Base-by-base conservation (phyloP, 2,113 vertebrate species). In the Shinisaurus crocodilurus region DNA sequence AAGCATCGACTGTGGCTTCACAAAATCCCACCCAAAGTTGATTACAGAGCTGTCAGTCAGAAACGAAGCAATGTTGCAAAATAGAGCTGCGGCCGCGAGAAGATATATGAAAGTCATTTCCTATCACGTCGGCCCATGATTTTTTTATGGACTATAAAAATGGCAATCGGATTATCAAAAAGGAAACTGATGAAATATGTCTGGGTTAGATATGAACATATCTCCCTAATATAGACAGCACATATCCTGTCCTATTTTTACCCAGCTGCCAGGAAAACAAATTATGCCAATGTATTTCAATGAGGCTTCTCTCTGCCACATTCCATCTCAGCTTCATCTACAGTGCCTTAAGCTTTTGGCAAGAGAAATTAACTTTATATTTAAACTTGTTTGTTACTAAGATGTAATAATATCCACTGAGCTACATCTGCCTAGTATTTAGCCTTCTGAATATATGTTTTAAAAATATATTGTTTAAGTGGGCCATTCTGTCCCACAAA, bases 31-130 rank as follows among this genome's bases (percentile, higher is more conserved):
- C 74, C 94, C 93, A 91, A 93, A 95, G 94, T 85, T 96, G 93
- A 96, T 93, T 95, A 89, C 82, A 90, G 43, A 90, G 48, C 89
- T 94, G 94, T 95, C 92, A 95, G 76, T 96, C 93, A 96, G 93
- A 79, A 91, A 77, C 75, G 79, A 57, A 82, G 91, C 87, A 90
- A 65, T 57, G 86, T 92, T 91, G 94, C 94, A 93, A 96, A 96
- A 93, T n/a, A 95, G 63, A 81, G 79, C 48, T 74, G 88, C 48
- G 92, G 70, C 48, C 93, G 60, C 75, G 25, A 86, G 45, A 94
- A 87, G 88, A 94, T 63, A 70, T 86, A 89, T 96, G 86, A 93
- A 96, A 96, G 93, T 94, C 60, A 93, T 96, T 96, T 96, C 90
- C 92, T 92, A 89, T 93, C 82, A 91, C 88, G 93, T 95, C 92